A percentile compares a stretch with the other conserved stretches of the same genome.
These are phyloP conservation scores for Vesta saturnalis DNA, from an alignment of 2,888 invertebrate genomes.

Conservation along the genomic window DNA sequence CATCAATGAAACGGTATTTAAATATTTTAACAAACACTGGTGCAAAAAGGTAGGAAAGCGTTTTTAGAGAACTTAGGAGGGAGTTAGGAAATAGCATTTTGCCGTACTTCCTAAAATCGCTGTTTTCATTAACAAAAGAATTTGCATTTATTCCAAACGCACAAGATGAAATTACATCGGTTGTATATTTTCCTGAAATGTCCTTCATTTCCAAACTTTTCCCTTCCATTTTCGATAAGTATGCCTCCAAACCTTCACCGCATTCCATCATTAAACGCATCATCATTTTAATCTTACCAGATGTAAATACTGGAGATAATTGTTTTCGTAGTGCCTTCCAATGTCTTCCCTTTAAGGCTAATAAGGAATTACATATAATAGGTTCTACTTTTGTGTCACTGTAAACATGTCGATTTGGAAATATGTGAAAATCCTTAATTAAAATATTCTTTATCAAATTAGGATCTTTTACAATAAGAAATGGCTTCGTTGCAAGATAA, in stretches of 20 bases:
- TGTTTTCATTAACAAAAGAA: conserved; percentile 54
- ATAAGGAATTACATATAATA: conserved; percentile 59
- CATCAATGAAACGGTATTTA: conserved; percentile 48
- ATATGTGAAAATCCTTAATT: conserved; percentile 63
- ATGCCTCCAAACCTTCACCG: conserved; percentile 49
- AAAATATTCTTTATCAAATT: conserved; percentile 63
- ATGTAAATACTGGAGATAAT: conserved; percentile 66
- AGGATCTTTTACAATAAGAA: conserved; percentile 61
- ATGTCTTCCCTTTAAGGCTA: conserved; percentile 62
- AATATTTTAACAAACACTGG: conserved; percentile 47
- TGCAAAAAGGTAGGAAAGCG: conserved; percentile 47
- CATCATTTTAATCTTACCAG: conserved; percentile 67
- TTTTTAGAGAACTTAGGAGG: conserved; percentile 48
- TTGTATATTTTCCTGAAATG: conserved; percentile 55
- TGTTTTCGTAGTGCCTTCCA: conserved; percentile 67
- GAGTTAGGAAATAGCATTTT: conserved; percentile 50
- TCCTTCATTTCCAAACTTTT: conserved; percentile 45
- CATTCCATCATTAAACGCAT: conserved; percentile 61
- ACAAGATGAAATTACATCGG: conserved; percentile 59
- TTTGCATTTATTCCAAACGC: conserved; percentile 60
- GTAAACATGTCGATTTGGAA: conserved; percentile 62
- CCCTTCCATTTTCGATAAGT: conserved; percentile 32
- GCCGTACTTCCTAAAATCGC: conserved; percentile 57
- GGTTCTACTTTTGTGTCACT: conserved; percentile 60
- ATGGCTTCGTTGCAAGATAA: conserved; percentile 63